Evolutionary conservation across 35 echinoderm and acorn worm species (phyloP), one percentile per base, ranked within the genome.

Genomic region (Anneissia japonica): DNA sequence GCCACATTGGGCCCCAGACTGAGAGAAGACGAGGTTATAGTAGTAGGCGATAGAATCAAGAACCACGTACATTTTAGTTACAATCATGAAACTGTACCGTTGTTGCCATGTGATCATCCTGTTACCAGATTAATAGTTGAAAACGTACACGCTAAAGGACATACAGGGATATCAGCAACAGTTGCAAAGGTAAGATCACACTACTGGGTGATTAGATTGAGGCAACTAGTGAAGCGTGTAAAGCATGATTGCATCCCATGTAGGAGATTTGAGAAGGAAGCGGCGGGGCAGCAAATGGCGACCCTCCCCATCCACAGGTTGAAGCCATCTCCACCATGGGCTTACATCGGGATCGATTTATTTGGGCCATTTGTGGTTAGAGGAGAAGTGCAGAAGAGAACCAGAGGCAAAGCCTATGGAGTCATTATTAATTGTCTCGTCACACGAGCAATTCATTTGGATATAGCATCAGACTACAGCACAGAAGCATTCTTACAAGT

Each of bases 261-360:
- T 39, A 55, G 46, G 34, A 36, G 39, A 39, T 51, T 35, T 34
- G 84, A 87, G n/a, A 41, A 39, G 19, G 19, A 82, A 10, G 28
- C 75, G 29, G 38, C 46, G 0, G 90, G 56, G 34, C 90, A 91
- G 37, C 26, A 91, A 35, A 91, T 91, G 90, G 90, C 34, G 43
- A 23, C 55, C 32, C 73, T 91, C 30, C 90, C 90, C 30, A 36
- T 38, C 0, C 23, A 56, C 23, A 0, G 85, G 41, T 23, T 91
- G 0, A 81, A 87, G 79, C 90, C 90, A 38, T 87, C 79, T 1
- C 90, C 90, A 21, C 90, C 90, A 33, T 91, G 78, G 84, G 87
- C 51, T 13, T 87, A 81, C n/a, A 72, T 86, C 2, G 84, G 90
- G 31, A 79, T 91, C 26, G 90, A 91, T 38, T 43, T 82, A 0